Percentiles rank a stretch among this genome's conserved stretches.
Conservation (phyloP, 2,113 vertebrate genomes). For the Alligator mississippiensis region DNA sequence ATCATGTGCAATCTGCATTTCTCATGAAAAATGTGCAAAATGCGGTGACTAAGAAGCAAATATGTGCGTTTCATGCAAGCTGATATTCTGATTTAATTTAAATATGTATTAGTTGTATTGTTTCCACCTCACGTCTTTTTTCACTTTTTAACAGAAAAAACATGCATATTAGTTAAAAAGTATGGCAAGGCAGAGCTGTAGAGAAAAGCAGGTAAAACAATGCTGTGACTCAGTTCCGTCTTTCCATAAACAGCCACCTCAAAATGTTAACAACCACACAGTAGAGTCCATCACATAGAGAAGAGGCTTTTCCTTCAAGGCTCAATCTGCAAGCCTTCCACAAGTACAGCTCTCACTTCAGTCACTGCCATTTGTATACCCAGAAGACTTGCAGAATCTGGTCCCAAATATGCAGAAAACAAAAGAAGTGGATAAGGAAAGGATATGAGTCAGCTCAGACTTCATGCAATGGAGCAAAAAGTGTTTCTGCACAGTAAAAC, state of each 20-base stretch:
- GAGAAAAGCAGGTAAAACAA: neutral
- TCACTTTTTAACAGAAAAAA: slow-evolving; percentile 32
- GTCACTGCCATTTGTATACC: neutral
- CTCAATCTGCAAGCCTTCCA: neutral
- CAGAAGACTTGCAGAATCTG: neutral
- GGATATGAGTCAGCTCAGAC: slow-evolving; percentile 50
- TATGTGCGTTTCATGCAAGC: slow-evolving; percentile 47
- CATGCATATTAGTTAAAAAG: slow-evolving; percentile 15
- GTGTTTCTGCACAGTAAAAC: slow-evolving; percentile 11
- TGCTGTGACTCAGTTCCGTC: neutral
- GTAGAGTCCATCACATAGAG: neutral
- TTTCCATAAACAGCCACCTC: neutral
- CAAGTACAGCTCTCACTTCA: neutral
- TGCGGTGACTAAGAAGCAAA: slow-evolving; percentile 42
- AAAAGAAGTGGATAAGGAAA: neutral
- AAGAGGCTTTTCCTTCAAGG: neutral
- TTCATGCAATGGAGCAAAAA: slow-evolving; percentile 17
- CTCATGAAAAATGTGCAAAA: slow-evolving; percentile 60
- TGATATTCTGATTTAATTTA: slow-evolving; percentile 52
- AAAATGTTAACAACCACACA: neutral
- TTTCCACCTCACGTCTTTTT: slow-evolving; percentile 50
- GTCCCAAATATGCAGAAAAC: slow-evolving; percentile 42
- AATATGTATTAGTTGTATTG: slow-evolving; percentile 40
- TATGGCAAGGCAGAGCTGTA: neutral
- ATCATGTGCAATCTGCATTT: slow-evolving; percentile 67